Conservation (phyloP, 2,888 invertebrate genomes). For the Trachelus stipa region DNA sequence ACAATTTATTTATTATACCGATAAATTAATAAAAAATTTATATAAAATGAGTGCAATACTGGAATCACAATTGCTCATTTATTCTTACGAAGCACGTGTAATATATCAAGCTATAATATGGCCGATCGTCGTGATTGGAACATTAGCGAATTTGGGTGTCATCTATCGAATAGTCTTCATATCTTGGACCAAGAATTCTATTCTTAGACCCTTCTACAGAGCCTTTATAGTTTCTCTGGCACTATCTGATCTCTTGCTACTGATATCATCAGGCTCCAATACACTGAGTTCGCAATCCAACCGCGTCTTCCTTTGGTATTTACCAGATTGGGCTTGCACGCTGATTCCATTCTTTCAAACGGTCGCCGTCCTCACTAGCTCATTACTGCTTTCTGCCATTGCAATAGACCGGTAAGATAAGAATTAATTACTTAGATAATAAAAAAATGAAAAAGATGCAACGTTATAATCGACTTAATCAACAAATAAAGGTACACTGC, state of each 20-base stretch:
- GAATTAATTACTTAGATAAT: constrained; percentile 37
- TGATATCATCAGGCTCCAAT: constrained; percentile 39
- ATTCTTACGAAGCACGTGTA: constrained; percentile 28
- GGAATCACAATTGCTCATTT: constrained; percentile 20
- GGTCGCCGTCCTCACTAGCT: constrained; percentile 68
- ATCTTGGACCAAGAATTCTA: constrained; percentile 24
- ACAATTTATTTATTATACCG: neutral
- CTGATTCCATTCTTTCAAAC: constrained; percentile 69
- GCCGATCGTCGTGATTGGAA: constrained; percentile 42
- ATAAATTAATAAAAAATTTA: neutral
- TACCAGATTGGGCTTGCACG: constrained; percentile 59
- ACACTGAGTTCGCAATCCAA: constrained; percentile 30
- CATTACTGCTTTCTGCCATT: constrained; percentile 69
- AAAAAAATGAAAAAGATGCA: neutral
- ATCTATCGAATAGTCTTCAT: constrained; percentile 35
- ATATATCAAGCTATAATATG: constrained; percentile 42
- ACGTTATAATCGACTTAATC: neutral
- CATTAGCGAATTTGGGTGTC: constrained; percentile 40
- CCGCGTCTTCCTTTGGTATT: constrained; percentile 36
- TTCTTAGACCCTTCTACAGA: constrained; percentile 43
- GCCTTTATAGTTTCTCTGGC: constrained; percentile 42
- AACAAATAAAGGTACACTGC: constrained; percentile 21
- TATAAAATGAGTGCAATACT: constrained; percentile 3
- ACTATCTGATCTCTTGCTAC: constrained; percentile 39
- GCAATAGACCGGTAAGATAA: constrained; percentile 71